Conservation (phyloP, 2,113 vertebrate genomes). For the Pelvicachromis taeniatus region DNA sequence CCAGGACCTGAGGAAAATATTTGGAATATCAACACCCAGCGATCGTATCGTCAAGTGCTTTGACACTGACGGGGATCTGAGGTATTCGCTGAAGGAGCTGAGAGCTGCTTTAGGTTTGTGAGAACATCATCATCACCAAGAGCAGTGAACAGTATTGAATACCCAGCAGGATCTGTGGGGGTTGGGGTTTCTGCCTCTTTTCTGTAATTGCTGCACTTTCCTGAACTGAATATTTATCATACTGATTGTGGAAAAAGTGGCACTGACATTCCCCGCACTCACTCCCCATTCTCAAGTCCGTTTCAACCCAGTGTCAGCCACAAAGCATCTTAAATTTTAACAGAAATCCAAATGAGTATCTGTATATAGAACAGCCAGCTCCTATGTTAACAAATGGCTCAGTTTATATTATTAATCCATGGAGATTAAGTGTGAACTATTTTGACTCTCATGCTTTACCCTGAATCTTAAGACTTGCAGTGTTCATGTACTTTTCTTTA, state of each 20-base stretch:
- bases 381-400: conserved; percentile 4
- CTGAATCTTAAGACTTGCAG: not conserved
- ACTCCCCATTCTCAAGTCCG: not conserved
- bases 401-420: not conserved
- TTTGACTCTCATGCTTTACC: not conserved
- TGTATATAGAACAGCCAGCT: not conserved
- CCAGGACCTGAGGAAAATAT: conserved; percentile 35
- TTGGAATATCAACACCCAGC: conserved; percentile 40
- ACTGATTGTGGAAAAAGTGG: conserved; percentile 43
- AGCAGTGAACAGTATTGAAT: conserved; percentile 54
- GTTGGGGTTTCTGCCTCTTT: not conserved
- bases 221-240: conserved; percentile 55
- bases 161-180: conserved; percentile 9
- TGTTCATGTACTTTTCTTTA: not conserved
- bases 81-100: conserved; percentile 62
- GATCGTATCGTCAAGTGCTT: conserved; percentile 37
- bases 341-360: not conserved
- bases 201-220: conserved; percentile 61
- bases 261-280: conserved; percentile 26
- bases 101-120: conserved; percentile 55
- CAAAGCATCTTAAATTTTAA: conserved; percentile 11
- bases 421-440: conserved; percentile 1
- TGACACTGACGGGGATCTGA: conserved; percentile 55
- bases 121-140: conserved; percentile 4
- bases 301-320: not conserved